Conservation (phyloP, 1,140 invertebrate species). For the Trypoxylus dichotomus region DNA sequence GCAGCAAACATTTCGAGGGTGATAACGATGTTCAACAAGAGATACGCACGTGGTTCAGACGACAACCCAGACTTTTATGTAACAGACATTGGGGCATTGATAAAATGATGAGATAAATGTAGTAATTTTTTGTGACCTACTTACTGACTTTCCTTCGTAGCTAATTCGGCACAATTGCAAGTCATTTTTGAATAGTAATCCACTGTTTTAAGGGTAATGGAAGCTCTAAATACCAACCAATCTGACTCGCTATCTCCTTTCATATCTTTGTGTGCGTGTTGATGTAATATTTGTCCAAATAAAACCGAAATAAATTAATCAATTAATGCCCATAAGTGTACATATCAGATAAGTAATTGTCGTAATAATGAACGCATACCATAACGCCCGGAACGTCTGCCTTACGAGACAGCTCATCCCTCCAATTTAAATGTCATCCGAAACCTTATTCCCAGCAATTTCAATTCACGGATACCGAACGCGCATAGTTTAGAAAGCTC, state of each 20-base stretch:
- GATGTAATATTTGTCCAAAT: not conserved
- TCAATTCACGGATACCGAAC: not conserved
- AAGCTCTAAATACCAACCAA: too few relatives aligned
- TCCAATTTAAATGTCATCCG: not conserved
- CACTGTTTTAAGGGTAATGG: not conserved
- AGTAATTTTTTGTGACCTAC: not conserved
- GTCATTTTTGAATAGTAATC: too few relatives aligned
- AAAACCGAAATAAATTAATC: not conserved
- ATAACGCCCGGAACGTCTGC: not conserved
- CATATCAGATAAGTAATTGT: not conserved
- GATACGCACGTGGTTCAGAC: too few relatives aligned
- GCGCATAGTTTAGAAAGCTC: not conserved
- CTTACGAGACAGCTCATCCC: not conserved
- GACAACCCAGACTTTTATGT: too few relatives aligned
- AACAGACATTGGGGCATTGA: too few relatives aligned
- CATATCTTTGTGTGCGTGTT: not conserved
- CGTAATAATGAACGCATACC: not conserved
- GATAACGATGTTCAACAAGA: too few relatives aligned
- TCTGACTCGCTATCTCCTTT: not conserved
- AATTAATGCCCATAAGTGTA: not conserved
- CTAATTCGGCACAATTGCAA: too few relatives aligned
- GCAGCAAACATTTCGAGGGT: too few relatives aligned
- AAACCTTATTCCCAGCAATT: not conserved
- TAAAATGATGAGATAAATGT: too few relatives aligned
- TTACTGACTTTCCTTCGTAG: too few relatives aligned